A percentile compares a stretch with the other conserved stretches of the same genome.
These are phyloP conservation scores for Lomographa bimaculata DNA, from an alignment of 2,888 invertebrate genomes.

Conservation along the genomic window DNA sequence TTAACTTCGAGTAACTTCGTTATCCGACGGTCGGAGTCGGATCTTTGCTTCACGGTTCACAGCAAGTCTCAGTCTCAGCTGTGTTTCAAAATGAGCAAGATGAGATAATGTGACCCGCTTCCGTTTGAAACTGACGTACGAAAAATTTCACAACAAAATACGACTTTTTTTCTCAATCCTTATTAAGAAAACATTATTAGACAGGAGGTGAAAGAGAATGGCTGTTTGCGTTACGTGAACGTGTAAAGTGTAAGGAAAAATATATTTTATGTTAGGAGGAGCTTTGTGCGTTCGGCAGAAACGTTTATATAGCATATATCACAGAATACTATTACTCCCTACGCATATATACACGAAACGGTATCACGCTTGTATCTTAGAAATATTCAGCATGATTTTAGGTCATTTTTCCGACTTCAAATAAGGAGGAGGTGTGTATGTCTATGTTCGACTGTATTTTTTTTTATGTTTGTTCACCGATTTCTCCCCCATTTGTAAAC, in stretches of 20 bases:
- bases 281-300: too few species aligned
- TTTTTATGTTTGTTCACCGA: too few species aligned
- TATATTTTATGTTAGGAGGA: slow-evolving; percentile 8
- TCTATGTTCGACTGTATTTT: too few species aligned
- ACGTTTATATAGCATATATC: too few species aligned
- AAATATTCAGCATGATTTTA: too few species aligned
- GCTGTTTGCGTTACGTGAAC: slow-evolving; percentile 22
- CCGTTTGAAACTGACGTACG: slow-evolving; percentile 23
- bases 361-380: too few species aligned
- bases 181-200: slow-evolving; percentile 34
- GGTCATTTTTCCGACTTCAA: too few species aligned
- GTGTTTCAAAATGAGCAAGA: slow-evolving; percentile 52
- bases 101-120: slow-evolving; percentile 48
- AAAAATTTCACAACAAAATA: slow-evolving; percentile 34
- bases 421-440: too few species aligned
- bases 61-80: slow-evolving; percentile 43
- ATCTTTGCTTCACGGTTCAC: slow-evolving; percentile 35
- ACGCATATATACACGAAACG: too few species aligned
- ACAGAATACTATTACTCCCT: too few species aligned
- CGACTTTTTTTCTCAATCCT: slow-evolving; percentile 29
- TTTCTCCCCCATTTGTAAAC: too few species aligned
- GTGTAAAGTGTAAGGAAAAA: slow-evolving; percentile 14
- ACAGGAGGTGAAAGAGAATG: slow-evolving; percentile 24
- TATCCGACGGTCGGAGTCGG: slow-evolving; percentile 39
- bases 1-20: slow-evolving; percentile 64